phyloP scores from a whole-genome alignment of 1,140 invertebrate genomes.

The Calosoma granatense region DNA sequence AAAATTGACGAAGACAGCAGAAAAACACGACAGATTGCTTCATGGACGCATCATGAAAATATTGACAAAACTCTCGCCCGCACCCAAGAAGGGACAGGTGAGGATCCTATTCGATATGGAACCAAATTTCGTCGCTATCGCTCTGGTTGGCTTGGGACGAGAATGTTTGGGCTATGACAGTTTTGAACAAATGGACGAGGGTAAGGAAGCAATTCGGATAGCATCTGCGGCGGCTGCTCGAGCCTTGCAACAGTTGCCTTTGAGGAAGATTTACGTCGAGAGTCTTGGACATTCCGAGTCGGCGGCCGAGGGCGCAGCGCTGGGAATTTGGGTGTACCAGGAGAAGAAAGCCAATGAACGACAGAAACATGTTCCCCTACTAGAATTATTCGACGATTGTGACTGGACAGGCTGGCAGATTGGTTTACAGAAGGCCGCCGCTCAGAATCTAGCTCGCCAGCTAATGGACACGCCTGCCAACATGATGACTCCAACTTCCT shows the following conservation, averaged over 20 bases:
- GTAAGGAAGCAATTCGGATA: slow-evolving; percentile 52
- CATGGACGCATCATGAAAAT: slow-evolving; percentile 24
- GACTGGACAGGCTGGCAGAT: slow-evolving; percentile 42
- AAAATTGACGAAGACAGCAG: slow-evolving; percentile 43
- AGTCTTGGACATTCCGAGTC: slow-evolving; percentile 63
- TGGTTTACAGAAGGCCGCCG: slow-evolving; percentile 44
- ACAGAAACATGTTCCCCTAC: slow-evolving; percentile 36
- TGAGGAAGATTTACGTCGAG: slow-evolving; percentile 52
- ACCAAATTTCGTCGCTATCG: slow-evolving; percentile 47
- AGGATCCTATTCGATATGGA: slow-evolving; percentile 53
- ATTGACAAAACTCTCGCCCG: slow-evolving; percentile 27
- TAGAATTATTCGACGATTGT: slow-evolving; percentile 39
- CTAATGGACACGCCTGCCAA: slow-evolving; percentile 57
- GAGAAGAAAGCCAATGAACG: slow-evolving; percentile 47
- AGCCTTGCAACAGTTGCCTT: slow-evolving; percentile 44
- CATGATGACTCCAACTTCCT: slow-evolving; percentile 49
- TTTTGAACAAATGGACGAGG: slow-evolving; percentile 57
- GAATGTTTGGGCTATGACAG: slow-evolving; percentile 51
- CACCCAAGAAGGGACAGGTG: slow-evolving; percentile 40
- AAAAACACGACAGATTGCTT: slow-evolving; percentile 40
- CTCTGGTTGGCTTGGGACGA: slow-evolving; percentile 56
- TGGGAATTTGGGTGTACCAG: slow-evolving; percentile 55
- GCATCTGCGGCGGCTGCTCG: slow-evolving; percentile 42
- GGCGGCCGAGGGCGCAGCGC: slow-evolving; percentile 56
- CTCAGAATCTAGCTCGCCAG: slow-evolving; percentile 49